Evolutionary conservation across 1,140 invertebrate species (phyloP).

Genomic region (Adoxophyes honmai): DNA sequence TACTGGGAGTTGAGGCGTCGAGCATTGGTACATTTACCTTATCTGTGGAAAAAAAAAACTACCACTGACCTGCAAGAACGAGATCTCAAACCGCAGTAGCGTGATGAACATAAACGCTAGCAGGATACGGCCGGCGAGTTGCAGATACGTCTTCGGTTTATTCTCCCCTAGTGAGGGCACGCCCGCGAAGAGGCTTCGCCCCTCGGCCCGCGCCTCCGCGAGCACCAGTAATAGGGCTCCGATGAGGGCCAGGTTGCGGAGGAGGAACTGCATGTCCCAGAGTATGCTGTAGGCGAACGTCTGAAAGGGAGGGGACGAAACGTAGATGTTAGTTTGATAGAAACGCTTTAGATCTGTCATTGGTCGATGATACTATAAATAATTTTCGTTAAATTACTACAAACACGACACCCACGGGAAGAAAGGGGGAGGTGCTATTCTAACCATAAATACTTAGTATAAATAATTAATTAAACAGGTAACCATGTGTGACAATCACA

Average conservation of each 20-base stretch:
- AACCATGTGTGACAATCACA: too few species aligned
- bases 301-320: constrained; percentile 81
- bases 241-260: constrained; percentile 96
- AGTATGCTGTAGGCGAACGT: constrained; percentile 98
- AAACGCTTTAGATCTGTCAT: too few species aligned
- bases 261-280: constrained; percentile 98
- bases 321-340: too few species aligned
- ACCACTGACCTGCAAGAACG: constrained; percentile 88
- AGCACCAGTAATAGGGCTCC: constrained; percentile 96
- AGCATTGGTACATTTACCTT: too few species aligned
- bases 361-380: too few species aligned
- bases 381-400: too few species aligned
- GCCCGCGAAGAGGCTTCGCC: constrained; percentile 97
- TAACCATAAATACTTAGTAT: too few species aligned
- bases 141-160: constrained; percentile 98
- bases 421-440: too few species aligned
- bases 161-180: constrained; percentile 97
- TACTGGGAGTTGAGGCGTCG: too few species aligned
- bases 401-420: too few species aligned
- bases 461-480: too few species aligned
- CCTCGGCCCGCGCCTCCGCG: constrained; percentile 95
- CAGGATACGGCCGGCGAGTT: constrained; percentile 95
- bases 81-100: constrained; percentile 94
- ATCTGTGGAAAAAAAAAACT: not conserved
- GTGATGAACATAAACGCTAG: constrained; percentile 99